These are phyloP conservation scores for Sarcophaga subvicina DNA, from an alignment of 2,888 invertebrate species.

Conservation along the genomic window DNA sequence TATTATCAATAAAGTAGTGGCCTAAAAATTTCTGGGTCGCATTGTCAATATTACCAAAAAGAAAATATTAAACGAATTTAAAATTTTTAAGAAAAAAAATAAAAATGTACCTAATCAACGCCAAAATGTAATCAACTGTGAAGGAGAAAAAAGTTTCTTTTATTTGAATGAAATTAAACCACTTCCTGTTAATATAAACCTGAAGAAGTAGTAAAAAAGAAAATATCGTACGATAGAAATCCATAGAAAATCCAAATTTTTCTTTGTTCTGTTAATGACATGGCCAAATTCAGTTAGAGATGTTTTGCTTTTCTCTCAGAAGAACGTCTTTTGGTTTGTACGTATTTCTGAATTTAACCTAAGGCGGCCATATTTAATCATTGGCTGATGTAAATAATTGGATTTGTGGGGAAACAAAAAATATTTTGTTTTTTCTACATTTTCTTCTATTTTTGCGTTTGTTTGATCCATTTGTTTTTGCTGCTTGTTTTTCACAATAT, in stretches of 20 bases:
- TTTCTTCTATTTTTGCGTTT: conserved; percentile 42
- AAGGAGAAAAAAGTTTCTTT: conserved; percentile 10
- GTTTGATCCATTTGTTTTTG: conserved; percentile 53
- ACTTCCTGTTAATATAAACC: conserved; percentile 38
- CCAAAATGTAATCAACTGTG: conserved; percentile 58
- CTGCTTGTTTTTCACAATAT: conserved; percentile 47
- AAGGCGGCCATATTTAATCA: conserved; percentile 79
- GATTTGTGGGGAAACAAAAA: conserved; percentile 58
- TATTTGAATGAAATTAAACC: conserved; percentile 19
- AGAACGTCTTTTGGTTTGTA: conserved; percentile 66
- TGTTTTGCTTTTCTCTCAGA: conserved; percentile 1
- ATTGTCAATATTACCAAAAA: too few species aligned
- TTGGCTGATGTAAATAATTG: conserved; percentile 75
- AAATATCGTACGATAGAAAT: conserved; percentile 5
- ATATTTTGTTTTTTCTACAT: conserved; percentile 67
- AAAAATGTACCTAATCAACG: conserved; percentile 35
- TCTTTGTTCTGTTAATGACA: conserved; percentile 53
- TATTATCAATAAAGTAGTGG: conserved; percentile 22
- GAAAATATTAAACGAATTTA: conserved; percentile 26
- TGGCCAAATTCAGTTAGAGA: conserved; percentile 34
- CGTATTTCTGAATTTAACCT: conserved; percentile 75
- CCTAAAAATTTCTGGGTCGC: background rate
- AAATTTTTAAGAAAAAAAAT: background rate
- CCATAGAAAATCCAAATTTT: conserved; percentile 34
- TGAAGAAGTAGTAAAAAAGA: background rate